A percentile compares a stretch with the other conserved stretches of the same genome.
Evolutionary conservation across 2,888 invertebrate genomes (phyloP).

Genomic region (Idaea dimidiata): DNA sequence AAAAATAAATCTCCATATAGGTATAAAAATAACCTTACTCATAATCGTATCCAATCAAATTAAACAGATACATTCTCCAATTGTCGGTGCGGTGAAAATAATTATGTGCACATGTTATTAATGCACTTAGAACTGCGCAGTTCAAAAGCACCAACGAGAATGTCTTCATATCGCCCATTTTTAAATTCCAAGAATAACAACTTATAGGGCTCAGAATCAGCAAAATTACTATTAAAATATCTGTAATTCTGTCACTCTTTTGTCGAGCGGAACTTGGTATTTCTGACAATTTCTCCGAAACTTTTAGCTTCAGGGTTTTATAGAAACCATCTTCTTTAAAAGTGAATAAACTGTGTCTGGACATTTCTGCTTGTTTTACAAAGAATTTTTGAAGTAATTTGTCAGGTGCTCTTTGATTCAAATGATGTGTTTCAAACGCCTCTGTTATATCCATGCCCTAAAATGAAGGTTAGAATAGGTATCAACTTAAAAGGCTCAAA

Average conservation of each 20-base stretch:
- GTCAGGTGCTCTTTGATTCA: constrained; percentile 75
- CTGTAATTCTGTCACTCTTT: constrained; percentile 54
- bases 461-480: background rate
- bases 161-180: constrained; percentile 31
- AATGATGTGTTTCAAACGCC: constrained; percentile 82
- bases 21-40: constrained; percentile 59
- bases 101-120: constrained; percentile 86
- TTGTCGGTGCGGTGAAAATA: constrained; percentile 88
- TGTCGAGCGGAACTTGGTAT: constrained; percentile 57
- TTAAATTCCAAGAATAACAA: constrained; percentile 47
- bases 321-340: constrained; percentile 89
- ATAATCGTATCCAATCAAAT: constrained; percentile 78
- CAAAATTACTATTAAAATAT: constrained; percentile 43
- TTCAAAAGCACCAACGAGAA: constrained; percentile 58
- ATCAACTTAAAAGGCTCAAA: background rate
- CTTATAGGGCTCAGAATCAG: constrained; percentile 45
- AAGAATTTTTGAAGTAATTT: constrained; percentile 47
- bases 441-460: constrained; percentile 85
- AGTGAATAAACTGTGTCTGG: constrained; percentile 86
- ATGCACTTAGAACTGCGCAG: constrained; percentile 78
- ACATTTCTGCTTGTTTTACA: constrained; percentile 80
- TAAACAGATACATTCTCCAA: constrained; percentile 86
- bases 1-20: background rate
- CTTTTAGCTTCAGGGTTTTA: constrained; percentile 71
- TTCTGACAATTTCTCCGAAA: constrained; percentile 67